phyloP scores from a whole-genome alignment of 2,113 vertebrate species.

The Scalopus aquaticus region DNA sequence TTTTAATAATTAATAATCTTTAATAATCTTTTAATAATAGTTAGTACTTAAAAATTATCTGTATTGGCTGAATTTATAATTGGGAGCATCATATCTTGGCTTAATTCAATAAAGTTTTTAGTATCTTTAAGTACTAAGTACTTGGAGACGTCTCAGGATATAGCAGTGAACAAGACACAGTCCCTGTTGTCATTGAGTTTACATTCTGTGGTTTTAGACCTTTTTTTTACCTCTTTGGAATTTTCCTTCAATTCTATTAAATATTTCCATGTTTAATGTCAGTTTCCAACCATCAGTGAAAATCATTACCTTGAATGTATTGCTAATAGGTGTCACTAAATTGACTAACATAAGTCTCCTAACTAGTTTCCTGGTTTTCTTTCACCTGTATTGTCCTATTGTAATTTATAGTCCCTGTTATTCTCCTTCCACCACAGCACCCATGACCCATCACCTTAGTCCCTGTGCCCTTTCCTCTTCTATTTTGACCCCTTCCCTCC shows the following conservation, averaged over 20 bases:
- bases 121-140: neutral
- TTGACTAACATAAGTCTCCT: neutral
- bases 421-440: too few relatives aligned
- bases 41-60: slow-evolving; percentile 4
- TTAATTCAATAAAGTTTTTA: slow-evolving; percentile 21
- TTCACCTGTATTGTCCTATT: neutral
- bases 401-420: neutral
- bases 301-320: neutral
- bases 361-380: neutral
- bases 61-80: neutral
- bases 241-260: neutral
- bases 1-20: too few relatives aligned
- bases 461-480: too few relatives aligned
- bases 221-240: slow-evolving; percentile 29
- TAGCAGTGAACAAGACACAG: neutral
- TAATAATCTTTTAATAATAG: slow-evolving; percentile 48
- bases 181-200: neutral
- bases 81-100: neutral
- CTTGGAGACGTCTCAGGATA: neutral
- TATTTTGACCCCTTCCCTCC: too few relatives aligned
- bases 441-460: too few relatives aligned
- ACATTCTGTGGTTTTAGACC: neutral
- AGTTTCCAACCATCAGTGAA: slow-evolving; percentile 17
- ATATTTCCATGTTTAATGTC: slow-evolving; percentile 30
- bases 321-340: neutral